phyloP scores from a whole-genome alignment of 1,140 invertebrate genomes.

The Drosophila asahinai region DNA sequence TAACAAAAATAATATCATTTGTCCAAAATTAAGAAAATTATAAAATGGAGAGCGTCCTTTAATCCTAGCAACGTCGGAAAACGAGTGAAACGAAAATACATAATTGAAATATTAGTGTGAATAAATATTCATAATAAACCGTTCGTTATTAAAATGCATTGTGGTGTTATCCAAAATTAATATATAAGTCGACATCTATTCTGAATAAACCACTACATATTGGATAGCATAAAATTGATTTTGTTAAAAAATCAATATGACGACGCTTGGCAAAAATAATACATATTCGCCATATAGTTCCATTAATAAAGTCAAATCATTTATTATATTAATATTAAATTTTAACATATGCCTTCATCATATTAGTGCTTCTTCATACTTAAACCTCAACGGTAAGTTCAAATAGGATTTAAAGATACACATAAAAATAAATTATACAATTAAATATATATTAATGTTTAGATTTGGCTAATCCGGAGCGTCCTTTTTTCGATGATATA shows the following conservation, averaged over 20 bases:
- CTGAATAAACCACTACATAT: not conserved
- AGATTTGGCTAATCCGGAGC: conserved; percentile 84
- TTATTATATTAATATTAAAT: conserved; percentile 67
- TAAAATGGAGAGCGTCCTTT: not conserved
- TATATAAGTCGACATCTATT: not conserved
- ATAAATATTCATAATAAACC: not conserved
- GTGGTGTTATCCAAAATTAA: not conserved
- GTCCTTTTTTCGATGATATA: conserved; percentile 94
- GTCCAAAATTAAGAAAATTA: too few species aligned
- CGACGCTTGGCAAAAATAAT: conserved; percentile 14
- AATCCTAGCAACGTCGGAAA: not conserved
- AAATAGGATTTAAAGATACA: conserved; percentile 19
- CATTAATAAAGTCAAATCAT: conserved; percentile 50
- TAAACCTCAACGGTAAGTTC: conserved; percentile 64
- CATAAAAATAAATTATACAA: conserved; percentile 51
- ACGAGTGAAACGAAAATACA: not conserved
- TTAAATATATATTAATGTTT: not conserved
- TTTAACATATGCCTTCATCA: conserved; percentile 67
- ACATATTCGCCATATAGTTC: conserved; percentile 20
- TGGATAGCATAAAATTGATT: conserved; percentile 1
- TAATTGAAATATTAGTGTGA: not conserved
- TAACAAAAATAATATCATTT: conserved; percentile 1
- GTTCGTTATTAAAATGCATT: not conserved
- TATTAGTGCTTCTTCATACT: conserved; percentile 64
- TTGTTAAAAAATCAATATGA: conserved; percentile 3